These are phyloP conservation scores for Salmo trutta DNA, from an alignment of 2,797 vertebrate genomes.

Conservation along the genomic window DNA sequence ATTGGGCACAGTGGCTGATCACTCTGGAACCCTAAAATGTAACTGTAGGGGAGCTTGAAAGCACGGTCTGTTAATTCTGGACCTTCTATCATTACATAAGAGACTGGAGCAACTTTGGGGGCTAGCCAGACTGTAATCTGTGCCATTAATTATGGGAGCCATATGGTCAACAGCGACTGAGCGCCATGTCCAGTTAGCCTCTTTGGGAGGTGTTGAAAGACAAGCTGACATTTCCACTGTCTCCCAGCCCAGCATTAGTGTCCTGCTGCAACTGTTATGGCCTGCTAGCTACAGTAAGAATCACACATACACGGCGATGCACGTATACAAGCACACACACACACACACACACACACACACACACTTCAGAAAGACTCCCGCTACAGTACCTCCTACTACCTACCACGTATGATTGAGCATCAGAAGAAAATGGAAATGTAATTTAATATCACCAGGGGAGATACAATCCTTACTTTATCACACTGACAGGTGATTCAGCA, in stretches of 20 bases:
- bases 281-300: constrained; percentile 17
- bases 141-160: constrained; percentile 79
- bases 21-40: not conserved
- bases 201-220: constrained; percentile 72
- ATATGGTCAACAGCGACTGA: constrained; percentile 77
- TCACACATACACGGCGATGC: not conserved
- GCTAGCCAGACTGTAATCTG: constrained; percentile 76
- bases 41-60: constrained; percentile 14
- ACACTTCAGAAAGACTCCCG: no score
- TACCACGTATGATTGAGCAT: constrained; percentile 43
- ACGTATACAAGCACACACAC: no score
- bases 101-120: constrained; percentile 66
- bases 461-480: constrained; percentile 69
- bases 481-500: constrained; percentile 66
- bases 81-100: constrained; percentile 61
- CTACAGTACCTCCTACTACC: not conserved
- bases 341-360: no score
- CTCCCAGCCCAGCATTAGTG: constrained; percentile 53
- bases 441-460: constrained; percentile 66
- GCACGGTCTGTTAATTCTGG: constrained; percentile 30
- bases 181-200: constrained; percentile 75
- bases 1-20: not conserved
- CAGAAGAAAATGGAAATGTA: constrained; percentile 60
- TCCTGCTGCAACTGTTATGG: constrained; percentile 9
- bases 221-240: constrained; percentile 77